Percentiles rank a stretch among this genome's conserved stretches.
phyloP scores from a whole-genome alignment of 2,797 vertebrate species.

The Spatula versicolor region DNA sequence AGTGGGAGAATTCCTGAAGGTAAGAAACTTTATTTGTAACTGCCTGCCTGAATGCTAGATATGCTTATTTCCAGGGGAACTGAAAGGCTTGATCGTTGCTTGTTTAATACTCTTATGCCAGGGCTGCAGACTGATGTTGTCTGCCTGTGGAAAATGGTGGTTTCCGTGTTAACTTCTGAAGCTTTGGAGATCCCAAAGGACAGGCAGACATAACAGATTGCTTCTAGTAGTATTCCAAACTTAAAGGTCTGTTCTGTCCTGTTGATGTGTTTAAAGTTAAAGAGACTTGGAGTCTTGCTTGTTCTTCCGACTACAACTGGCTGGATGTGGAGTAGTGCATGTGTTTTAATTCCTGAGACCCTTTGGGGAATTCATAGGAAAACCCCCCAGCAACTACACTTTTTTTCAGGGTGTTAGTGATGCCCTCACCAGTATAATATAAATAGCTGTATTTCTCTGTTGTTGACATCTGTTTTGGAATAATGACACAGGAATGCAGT shows the following conservation, averaged over 20 bases:
- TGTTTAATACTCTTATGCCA: neutral
- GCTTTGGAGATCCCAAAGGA: neutral
- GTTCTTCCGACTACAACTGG: neutral
- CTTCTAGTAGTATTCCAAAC: neutral
- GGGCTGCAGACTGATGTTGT: neutral
- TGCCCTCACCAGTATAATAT: neutral
- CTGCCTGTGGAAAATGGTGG: accelerated
- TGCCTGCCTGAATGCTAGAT: neutral
- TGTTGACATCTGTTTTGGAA: neutral
- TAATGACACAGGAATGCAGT: neutral
- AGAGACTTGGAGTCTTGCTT: neutral
- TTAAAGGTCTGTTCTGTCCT: neutral
- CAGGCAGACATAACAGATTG: neutral
- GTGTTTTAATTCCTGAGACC: neutral
- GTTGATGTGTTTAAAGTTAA: neutral
- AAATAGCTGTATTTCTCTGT: neutral
- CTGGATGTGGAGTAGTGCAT: neutral
- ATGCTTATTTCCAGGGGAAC: neutral
- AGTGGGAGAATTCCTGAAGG: neutral
- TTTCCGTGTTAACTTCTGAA: neutral
- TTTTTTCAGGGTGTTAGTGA: neutral
- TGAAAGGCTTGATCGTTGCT: neutral
- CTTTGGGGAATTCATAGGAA: neutral
- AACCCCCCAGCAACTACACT: neutral
- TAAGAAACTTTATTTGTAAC: neutral